A percentile compares a stretch with the other conserved stretches of the same genome.
Conservation (phyloP, 2,888 invertebrate species). For the Noctua pronuba region DNA sequence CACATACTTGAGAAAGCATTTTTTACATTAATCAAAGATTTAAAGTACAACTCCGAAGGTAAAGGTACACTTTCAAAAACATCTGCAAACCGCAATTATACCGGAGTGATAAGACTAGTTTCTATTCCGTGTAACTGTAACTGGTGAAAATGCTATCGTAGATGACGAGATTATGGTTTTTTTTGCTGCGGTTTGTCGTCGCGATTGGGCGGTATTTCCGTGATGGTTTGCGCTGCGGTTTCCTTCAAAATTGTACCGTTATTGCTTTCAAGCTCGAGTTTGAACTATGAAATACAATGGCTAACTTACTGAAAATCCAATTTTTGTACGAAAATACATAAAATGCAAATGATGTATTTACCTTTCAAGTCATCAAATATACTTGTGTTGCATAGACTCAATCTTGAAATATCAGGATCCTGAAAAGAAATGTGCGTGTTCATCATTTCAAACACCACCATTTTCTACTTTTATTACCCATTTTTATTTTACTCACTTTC, state of each 20-base stretch:
- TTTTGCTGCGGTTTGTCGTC: not conserved
- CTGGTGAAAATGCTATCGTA: not conserved
- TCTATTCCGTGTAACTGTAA: not conserved
- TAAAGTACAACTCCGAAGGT: not conserved
- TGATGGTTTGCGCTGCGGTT: not conserved
- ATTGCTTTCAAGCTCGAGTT: not conserved
- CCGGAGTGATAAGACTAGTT: not conserved
- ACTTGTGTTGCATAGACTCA: constrained; percentile 79
- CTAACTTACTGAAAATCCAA: not conserved
- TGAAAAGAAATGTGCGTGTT: constrained; percentile 67
- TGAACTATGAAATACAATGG: not conserved
- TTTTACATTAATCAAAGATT: not conserved
- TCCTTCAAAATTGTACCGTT: not conserved
- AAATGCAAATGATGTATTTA: constrained; percentile 56
- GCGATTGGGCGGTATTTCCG: not conserved
- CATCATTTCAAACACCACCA: constrained; percentile 4
- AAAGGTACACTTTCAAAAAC: not conserved
- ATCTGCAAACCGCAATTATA: not conserved
- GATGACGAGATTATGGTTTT: not conserved
- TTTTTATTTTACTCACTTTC: constrained; percentile 77
- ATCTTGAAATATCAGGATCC: constrained; percentile 81
- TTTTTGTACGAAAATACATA: not conserved
- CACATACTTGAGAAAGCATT: not conserved
- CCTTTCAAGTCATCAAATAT: constrained; percentile 83
- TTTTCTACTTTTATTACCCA: constrained; percentile 4